Percentiles rank a stretch among this genome's conserved stretches.
These are phyloP conservation scores for Machimus rusticus DNA, from an alignment of 2,888 invertebrate species.

Conservation along the genomic window DNA sequence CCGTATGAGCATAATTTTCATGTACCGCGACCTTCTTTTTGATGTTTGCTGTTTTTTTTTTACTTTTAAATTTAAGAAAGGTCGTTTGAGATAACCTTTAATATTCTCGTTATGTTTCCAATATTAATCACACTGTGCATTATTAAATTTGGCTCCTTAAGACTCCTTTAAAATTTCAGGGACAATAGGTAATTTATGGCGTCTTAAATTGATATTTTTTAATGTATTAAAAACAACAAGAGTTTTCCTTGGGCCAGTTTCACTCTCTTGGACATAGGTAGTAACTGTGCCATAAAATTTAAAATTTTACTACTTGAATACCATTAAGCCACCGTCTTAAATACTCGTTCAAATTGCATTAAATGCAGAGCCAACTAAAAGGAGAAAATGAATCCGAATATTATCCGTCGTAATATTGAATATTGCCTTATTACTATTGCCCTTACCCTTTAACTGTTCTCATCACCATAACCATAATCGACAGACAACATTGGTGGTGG, in stretches of 20 bases:
- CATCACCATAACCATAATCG: background rate
- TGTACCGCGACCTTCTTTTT: background rate
- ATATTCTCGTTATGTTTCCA: background rate
- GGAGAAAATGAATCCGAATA: background rate
- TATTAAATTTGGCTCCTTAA: background rate
- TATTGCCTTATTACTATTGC: background rate
- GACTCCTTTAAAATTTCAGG: background rate
- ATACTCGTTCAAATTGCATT: background rate
- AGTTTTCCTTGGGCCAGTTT: background rate
- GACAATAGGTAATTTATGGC: background rate
- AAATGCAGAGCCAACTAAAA: background rate
- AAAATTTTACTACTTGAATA: background rate
- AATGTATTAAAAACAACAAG: background rate
- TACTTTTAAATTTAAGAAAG: background rate
- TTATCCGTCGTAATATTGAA: background rate
- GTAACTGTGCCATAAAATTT: background rate
- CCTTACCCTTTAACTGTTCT: background rate
- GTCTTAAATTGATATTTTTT: background rate
- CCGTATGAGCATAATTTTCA: background rate
- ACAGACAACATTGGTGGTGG: background rate
- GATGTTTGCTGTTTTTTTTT: background rate
- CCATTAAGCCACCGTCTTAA: background rate
- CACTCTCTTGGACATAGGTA: background rate
- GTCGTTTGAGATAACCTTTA: background rate
- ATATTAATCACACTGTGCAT: background rate